Evolutionary conservation across 2,888 invertebrate genomes (phyloP).

Genomic region (Thelaira solivaga): DNA sequence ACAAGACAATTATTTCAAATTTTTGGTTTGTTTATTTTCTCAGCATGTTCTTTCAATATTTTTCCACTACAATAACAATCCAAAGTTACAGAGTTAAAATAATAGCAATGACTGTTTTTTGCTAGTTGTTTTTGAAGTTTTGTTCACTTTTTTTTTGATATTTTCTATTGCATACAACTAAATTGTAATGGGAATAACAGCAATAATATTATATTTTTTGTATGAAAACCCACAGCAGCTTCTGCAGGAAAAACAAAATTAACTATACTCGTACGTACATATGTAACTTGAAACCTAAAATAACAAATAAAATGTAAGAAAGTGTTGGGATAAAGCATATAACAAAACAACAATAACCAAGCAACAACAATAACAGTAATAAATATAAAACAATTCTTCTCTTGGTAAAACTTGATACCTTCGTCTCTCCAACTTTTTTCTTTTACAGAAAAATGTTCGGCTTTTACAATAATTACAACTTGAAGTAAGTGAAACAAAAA

Average conservation of each 20-base stretch:
- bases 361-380: neutral
- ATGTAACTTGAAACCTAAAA: constrained; percentile 22
- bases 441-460: neutral
- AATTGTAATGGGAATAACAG: constrained; percentile 35
- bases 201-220: constrained; percentile 40
- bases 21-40: too few species aligned
- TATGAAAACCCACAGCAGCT: neutral
- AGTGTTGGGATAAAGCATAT: constrained; percentile 4
- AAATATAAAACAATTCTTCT: too few species aligned
- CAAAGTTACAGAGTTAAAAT: too few species aligned
- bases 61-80: neutral
- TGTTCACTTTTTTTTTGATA: neutral
- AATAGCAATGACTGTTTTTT: neutral
- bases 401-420: neutral
- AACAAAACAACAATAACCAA: neutral
- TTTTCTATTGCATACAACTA: too few species aligned
- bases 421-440: too few species aligned
- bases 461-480: neutral
- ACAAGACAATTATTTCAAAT: too few species aligned
- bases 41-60: too few species aligned
- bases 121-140: constrained; percentile 11
- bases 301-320: constrained; percentile 32
- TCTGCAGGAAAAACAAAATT: neutral
- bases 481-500: neutral
- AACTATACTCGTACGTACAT: too few species aligned